Evolutionary conservation across 2,113 vertebrate species (phyloP).

Genomic region (Acinonyx jubatus): DNA sequence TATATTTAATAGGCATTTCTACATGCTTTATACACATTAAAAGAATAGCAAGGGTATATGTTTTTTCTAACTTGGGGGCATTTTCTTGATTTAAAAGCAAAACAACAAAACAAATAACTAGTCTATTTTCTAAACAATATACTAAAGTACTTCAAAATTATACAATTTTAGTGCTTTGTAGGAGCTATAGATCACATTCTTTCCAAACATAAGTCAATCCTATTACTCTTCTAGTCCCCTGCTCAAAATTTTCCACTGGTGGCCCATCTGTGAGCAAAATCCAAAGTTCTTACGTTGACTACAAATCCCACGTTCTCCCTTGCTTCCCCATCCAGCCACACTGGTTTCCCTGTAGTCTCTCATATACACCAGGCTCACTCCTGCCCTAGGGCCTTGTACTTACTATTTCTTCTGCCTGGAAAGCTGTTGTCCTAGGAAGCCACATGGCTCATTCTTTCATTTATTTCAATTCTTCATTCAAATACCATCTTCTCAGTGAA

Average conservation of each 20-base stretch:
- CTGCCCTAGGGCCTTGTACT: neutral
- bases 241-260: neutral
- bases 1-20: slow-evolving; percentile 52
- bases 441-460: neutral
- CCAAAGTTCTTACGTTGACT: neutral
- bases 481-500: neutral
- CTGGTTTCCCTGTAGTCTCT: neutral
- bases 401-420: neutral
- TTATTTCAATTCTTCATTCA: slow-evolving; percentile 13
- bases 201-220: neutral
- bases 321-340: neutral
- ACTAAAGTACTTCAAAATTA: neutral
- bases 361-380: neutral
- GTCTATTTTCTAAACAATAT: neutral
- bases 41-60: neutral
- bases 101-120: slow-evolving; percentile 26
- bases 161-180: neutral
- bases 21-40: slow-evolving; percentile 26
- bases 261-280: neutral
- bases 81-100: slow-evolving; percentile 54
- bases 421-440: neutral
- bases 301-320: neutral
- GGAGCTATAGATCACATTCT: neutral
- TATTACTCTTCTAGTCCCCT: neutral
- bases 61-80: neutral